Conservation (phyloP, 2,113 vertebrate genomes). For the Cathartes aura region DNA sequence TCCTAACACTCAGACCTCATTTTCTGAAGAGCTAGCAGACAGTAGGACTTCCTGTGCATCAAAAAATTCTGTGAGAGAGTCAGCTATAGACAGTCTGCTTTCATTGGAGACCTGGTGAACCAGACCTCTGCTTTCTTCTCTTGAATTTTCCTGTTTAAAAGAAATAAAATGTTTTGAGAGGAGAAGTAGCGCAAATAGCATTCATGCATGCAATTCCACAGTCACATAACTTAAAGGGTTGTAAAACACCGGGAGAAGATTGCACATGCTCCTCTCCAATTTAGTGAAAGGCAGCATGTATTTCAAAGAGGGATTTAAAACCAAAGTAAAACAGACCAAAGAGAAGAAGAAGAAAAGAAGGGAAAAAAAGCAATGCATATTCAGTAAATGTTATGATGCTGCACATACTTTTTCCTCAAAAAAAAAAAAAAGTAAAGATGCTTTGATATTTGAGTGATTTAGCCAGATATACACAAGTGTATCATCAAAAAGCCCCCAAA, state of each 20-base stretch:
- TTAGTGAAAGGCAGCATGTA: background rate
- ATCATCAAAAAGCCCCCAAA: background rate
- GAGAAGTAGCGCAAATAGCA: background rate
- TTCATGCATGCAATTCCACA: background rate
- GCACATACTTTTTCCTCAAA: background rate
- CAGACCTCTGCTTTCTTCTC: slow-evolving; percentile 81
- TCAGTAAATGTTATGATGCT: background rate
- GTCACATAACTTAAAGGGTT: background rate
- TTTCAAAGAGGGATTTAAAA: background rate
- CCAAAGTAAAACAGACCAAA: background rate
- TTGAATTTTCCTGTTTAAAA: slow-evolving; percentile 82
- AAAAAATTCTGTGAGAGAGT: slow-evolving; percentile 96
- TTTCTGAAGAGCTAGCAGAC: slow-evolving; percentile 97
- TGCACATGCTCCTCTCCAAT: background rate
- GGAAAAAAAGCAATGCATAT: background rate
- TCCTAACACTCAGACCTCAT: slow-evolving; percentile 83
- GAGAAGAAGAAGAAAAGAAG: background rate
- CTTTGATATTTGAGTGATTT: background rate
- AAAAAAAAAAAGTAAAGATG: background rate
- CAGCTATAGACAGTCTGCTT: slow-evolving; percentile 90
- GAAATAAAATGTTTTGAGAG: slow-evolving; percentile 1
- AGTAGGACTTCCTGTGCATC: slow-evolving; percentile 95
- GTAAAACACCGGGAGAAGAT: background rate
- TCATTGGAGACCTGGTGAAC: slow-evolving; percentile 95
- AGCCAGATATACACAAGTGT: background rate